Base-by-base conservation (phyloP, 2,797 vertebrate species). In the Cuculus canorus region DNA sequence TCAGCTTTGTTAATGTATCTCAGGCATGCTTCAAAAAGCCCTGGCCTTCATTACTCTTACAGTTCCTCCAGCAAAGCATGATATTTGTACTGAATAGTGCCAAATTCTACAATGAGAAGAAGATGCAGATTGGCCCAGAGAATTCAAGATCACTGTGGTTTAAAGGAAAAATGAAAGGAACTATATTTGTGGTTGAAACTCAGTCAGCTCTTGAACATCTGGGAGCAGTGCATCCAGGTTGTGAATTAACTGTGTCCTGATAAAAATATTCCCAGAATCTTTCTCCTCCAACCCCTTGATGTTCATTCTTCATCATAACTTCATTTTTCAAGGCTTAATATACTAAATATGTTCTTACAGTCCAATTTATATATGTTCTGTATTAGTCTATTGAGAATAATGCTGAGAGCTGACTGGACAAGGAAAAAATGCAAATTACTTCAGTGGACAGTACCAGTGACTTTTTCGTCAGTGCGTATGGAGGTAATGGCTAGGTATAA, bases 31-130 rank as follows among this genome's bases (percentile, higher is more conserved):
- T 82, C 83, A 86, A 54, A 92, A 75, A 90, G 27, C 60, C 32
- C 35, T 0, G 0, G 14, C 64, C 70, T 94, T 92, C 90, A 65
- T 96, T 92, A 75, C n/a, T 92, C 88, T 64, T 68, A 48, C 81
- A 27, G 71, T 64, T 95, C 60, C n/a, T 93, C 4, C 3, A 88
- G 75, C 37, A 77, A 95, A 56, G 41, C 64, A n/a, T 89, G 75
- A 48, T 61, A n/a, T 95, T 92, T 71, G 24, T 90, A 68, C 57
- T 61, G 60, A 80, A 57, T 59, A 77, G 70, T 78, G 91, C 80
- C 90, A 95, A 95, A 88, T 82, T 85, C 80, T 82, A 70, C 91
- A 93, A 86, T 88, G 77, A 93, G 91, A 93, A 92, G 72, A 96
- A 95, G 70, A 85, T 80, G 92, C 63, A 92, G 80, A 33, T 90